Evolutionary conservation across 2,113 vertebrate genomes (phyloP), one percentile per base, ranked within the genome.

Genomic region (Microtus pennsylvanicus): DNA sequence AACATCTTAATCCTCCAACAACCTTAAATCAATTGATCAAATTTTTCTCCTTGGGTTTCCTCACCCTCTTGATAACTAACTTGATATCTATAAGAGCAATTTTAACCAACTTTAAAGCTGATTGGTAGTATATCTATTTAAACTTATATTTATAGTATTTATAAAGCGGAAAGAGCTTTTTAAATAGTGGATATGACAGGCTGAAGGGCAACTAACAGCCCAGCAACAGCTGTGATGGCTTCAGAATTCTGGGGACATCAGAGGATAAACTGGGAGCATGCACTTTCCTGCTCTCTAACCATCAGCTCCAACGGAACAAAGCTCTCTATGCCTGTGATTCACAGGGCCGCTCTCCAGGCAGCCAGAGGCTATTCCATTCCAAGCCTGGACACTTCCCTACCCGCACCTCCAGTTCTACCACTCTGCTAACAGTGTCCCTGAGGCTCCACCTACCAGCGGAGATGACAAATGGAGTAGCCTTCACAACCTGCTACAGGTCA

Each of bases 1-100:
- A 87, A 95, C 76, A 78, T 89, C 87, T 96, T 13, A 82, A 63
- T 72, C 74, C 76, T 81, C 83, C 82, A 75, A 61, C 52, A 90
- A 38, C 88, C 38, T 95, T 33, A 92, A 89, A 88, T 95, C 93
- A 89, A 93, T 87, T 90, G 89, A 92, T 88, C 55, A 91, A 86
- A 65, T 91, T 93, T 83, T 94, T 91, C 81, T 93, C 65, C 47
- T 74, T 88, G 42, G 52, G 28, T 90, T 70, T 91, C 69, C 70
- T 65, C 50, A 58, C 16, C 21, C 26, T 13, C 47, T 61, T 80
- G 83, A 70, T 67, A 90, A 95, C 61, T 89, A 94, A 91, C 1
- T 5, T 2, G 19, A 94, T 87, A 93, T 83, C 94, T 90, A 8
- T 93, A 3, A 72, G 81, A 94, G 88, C 75, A 76, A 61, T 47